Conservation (phyloP, 2,888 invertebrate genomes). For the Agrochola macilenta region DNA sequence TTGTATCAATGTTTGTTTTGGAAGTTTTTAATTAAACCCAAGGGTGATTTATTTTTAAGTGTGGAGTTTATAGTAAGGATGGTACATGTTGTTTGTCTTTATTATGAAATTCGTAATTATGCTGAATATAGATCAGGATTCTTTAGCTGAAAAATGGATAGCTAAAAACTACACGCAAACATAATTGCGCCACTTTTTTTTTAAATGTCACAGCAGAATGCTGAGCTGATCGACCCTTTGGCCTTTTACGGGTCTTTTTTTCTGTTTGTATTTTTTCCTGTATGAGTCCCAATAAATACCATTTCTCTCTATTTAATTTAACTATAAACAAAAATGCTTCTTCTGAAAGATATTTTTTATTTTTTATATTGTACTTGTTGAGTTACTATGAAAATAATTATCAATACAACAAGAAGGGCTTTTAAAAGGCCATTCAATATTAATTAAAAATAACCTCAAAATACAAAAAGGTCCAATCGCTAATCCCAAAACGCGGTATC, state of each 20-base stretch:
- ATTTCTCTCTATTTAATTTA: background rate
- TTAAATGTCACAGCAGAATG: background rate
- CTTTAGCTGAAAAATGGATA: no score
- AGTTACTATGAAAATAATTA: background rate
- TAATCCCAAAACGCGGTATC: constrained; percentile 47
- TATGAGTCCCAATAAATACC: background rate
- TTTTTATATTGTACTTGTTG: no score
- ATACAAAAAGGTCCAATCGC: constrained; percentile 13
- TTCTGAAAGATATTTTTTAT: background rate
- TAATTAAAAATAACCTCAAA: constrained; percentile 32
- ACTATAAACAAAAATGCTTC: background rate
- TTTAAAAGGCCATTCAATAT: background rate
- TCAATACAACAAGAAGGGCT: background rate
- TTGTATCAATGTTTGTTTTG: constrained; percentile 62
- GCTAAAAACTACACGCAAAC: background rate
- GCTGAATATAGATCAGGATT: background rate
- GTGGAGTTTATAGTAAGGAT: background rate
- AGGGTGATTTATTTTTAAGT: constrained; percentile 54
- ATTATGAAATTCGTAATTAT: background rate
- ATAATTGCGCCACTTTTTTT: background rate
- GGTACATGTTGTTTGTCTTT: constrained; percentile 5
- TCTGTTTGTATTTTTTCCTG: background rate
- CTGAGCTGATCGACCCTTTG: no score
- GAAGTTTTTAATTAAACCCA: constrained; percentile 64
- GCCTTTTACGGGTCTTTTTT: background rate